Evolutionary conservation across 2,888 invertebrate genomes (phyloP).

Genomic region (Cheilosia grossa): DNA sequence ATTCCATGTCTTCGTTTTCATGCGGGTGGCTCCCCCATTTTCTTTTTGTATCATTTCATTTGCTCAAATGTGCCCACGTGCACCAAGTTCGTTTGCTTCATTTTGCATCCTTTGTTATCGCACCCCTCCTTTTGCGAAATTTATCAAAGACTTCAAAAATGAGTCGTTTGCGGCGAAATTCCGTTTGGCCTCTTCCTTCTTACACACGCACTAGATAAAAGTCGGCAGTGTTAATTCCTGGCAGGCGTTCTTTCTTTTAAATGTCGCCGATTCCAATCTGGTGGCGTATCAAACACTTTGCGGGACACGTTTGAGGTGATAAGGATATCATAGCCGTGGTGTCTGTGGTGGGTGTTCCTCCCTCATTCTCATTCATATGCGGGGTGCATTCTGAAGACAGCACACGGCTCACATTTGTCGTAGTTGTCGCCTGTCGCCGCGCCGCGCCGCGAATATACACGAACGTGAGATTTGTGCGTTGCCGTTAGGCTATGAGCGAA

Average conservation of each 20-base stretch:
- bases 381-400: slow-evolving; percentile 58
- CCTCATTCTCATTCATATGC: slow-evolving; percentile 72
- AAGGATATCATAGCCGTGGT: slow-evolving; percentile 62
- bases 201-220: slow-evolving; percentile 62
- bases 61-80: slow-evolving; percentile 53
- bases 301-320: slow-evolving; percentile 67
- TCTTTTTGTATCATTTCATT: slow-evolving; percentile 13
- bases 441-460: slow-evolving; percentile 66
- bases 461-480: slow-evolving; percentile 72
- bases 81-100: slow-evolving; percentile 26
- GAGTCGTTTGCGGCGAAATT: slow-evolving; percentile 44
- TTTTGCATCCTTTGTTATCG: slow-evolving; percentile 39
- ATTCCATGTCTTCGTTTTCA: slow-evolving; percentile 35
- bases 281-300: slow-evolving; percentile 68
- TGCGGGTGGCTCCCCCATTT: neutral
- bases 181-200: slow-evolving; percentile 15
- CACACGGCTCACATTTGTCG: slow-evolving; percentile 74
- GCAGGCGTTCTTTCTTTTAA: slow-evolving; percentile 61
- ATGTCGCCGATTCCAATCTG: slow-evolving; percentile 61
- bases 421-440: slow-evolving; percentile 71
- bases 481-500: slow-evolving; percentile 59
- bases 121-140: slow-evolving; percentile 8
- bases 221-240: slow-evolving; percentile 65
- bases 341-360: neutral
- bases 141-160: slow-evolving; percentile 70